Evolutionary conservation across 2,797 vertebrate species (phyloP), one percentile per base, ranked within the genome.

Genomic region (Labroides dimidiatus): DNA sequence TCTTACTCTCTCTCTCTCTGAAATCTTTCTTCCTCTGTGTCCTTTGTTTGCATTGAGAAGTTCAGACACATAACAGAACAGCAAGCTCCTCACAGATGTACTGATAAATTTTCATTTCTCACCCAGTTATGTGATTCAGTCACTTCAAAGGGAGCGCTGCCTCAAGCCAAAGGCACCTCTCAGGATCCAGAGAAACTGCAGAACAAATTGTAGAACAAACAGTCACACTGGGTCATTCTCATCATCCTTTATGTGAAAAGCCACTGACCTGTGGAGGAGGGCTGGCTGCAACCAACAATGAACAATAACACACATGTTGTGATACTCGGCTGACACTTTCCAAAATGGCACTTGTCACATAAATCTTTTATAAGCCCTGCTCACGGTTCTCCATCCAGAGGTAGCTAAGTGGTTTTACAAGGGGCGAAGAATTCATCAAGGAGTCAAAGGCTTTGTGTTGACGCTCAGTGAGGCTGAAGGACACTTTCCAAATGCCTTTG

Each of bases 181-280:
- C 79, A 78, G 83, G 78, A 88, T 82, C 68, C 72, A 55, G 79
- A 84, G 81, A 81, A 87, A 84, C 84, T 75, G 91, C 91, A 90
- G 90, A 93, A 93, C 91, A 93, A 93, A 94, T 93, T 91, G 90
- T 79, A 79, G 91, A 91, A 92, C 88, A 93, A 94, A 93, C 91
- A 91, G 86, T 82, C 89, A 75, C 88, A 84, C 85, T 59, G 86
- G 89, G 91, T 92, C 89, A 89, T 84, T 91, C 74, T 67, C 84
- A 69, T 90, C 78, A 81, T 87, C 86, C 86, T 88, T 89, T 83
- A 85, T 84, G 71, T 79, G 59, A 69, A 69, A 76, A 81, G 81
- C 56, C 75, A 45, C 63, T 61, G 65, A 80, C 76, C 81, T 74
- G 77, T 7, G 82, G 80, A 87, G 84, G 85, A 70, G 50, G 78